Evolutionary conservation across 2,888 invertebrate genomes (phyloP).

Genomic region (Dryobotodes eremita): DNA sequence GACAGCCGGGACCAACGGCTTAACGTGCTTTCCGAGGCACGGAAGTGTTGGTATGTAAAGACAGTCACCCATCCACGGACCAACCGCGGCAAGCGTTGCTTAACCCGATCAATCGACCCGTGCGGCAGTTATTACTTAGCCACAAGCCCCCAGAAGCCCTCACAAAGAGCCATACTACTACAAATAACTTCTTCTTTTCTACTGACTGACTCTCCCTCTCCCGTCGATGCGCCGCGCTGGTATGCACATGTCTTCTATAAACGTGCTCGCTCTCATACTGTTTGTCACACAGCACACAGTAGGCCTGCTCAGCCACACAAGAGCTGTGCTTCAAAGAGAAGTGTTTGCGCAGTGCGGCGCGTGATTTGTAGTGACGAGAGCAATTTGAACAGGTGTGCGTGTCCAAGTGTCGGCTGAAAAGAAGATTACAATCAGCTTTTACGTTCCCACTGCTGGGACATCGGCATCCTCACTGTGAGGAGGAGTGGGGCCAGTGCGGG

Average conservation of each 20-base stretch:
- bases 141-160: too few species aligned
- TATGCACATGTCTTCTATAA: slow-evolving; percentile 69
- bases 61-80: too few species aligned
- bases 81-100: too few species aligned
- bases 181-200: too few species aligned
- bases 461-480: neutral
- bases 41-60: too few species aligned
- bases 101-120: too few species aligned
- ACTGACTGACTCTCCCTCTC: slow-evolving; percentile 43
- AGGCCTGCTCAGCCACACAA: slow-evolving; percentile 64
- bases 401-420: slow-evolving; percentile 35
- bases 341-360: slow-evolving; percentile 44
- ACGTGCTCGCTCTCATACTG: slow-evolving; percentile 64
- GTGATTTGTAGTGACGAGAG: slow-evolving; percentile 43
- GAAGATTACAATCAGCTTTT: neutral
- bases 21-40: too few species aligned
- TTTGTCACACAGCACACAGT: slow-evolving; percentile 76
- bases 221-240: slow-evolving; percentile 57
- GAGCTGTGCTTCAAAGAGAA: slow-evolving; percentile 16
- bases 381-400: slow-evolving; percentile 35
- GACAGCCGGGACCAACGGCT: too few species aligned
- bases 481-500: neutral
- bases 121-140: too few species aligned
- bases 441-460: neutral
- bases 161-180: too few species aligned